Evolutionary conservation across 2,113 vertebrate genomes (phyloP).

Genomic region (Lathamus discolor): DNA sequence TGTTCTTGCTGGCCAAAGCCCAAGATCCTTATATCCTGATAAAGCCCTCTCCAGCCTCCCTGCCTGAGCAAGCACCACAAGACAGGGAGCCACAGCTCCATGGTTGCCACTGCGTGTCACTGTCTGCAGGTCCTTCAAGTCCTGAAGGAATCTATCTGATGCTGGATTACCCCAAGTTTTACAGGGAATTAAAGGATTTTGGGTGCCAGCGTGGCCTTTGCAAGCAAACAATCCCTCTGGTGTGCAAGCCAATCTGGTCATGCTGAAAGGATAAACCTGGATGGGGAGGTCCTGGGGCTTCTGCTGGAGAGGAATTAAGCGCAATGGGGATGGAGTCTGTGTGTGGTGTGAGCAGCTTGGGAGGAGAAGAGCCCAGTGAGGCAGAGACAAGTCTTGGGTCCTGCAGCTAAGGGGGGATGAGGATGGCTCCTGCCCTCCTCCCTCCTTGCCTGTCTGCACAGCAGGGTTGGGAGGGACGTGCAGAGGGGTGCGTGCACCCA

Average conservation of each 20-base stretch:
- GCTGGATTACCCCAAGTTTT: neutral
- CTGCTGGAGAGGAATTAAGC: neutral
- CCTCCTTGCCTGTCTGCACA: neutral
- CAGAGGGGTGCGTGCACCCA: neutral
- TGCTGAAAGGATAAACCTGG: neutral
- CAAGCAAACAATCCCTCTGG: neutral
- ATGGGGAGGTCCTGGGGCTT: neutral
- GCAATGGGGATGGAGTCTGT: accelerated
- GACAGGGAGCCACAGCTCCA: neutral
- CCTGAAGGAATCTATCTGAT: neutral
- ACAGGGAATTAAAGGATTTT: constrained; percentile 33
- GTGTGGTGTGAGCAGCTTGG: accelerated
- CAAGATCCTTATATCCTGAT: constrained; percentile 20
- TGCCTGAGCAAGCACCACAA: neutral
- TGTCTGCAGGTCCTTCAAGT: neutral
- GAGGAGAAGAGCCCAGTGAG: neutral
- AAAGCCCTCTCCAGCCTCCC: neutral
- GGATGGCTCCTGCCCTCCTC: neutral
- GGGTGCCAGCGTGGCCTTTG: neutral
- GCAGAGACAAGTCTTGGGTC: neutral
- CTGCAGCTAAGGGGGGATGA: neutral
- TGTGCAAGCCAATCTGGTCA: neutral
- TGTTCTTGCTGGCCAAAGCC: neutral
- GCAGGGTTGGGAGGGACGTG: neutral
- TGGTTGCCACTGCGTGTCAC: neutral